These are phyloP conservation scores for Thereva nobilitata DNA, from an alignment of 2,888 invertebrate species.

Conservation along the genomic window DNA sequence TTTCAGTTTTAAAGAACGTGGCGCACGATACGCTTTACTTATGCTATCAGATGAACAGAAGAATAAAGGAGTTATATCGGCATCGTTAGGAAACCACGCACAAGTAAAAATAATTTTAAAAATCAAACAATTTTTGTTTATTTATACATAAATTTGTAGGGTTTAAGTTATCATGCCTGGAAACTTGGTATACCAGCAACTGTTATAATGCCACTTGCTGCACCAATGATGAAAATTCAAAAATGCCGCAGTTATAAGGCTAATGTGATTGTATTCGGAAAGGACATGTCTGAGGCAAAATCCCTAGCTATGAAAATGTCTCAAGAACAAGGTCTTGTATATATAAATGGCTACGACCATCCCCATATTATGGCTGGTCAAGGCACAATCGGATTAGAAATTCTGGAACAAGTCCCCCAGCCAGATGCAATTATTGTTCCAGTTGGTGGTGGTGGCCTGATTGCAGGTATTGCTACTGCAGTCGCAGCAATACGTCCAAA, in stretches of 20 bases:
- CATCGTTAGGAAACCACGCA: slow-evolving; percentile 94
- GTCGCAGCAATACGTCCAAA: slow-evolving; percentile 83
- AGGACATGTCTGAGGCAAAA: slow-evolving; percentile 85
- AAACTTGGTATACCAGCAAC: slow-evolving; percentile 72
- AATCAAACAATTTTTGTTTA: not conserved
- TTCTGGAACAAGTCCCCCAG: slow-evolving; percentile 84
- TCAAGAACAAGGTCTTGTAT: slow-evolving; percentile 71
- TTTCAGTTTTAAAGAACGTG: slow-evolving; percentile 88
- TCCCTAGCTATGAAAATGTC: slow-evolving; percentile 75
- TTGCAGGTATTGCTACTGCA: slow-evolving; percentile 89
- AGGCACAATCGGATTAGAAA: slow-evolving; percentile 92
- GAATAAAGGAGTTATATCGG: slow-evolving; percentile 82
- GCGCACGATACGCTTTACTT: slow-evolving; percentile 83
- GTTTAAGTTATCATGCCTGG: slow-evolving; percentile 76
- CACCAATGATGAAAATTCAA: slow-evolving; percentile 95
- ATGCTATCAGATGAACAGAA: slow-evolving; percentile 75
- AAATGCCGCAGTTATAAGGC: slow-evolving; percentile 85
- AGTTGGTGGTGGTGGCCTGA: slow-evolving; percentile 86
- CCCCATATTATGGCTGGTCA: slow-evolving; percentile 95
- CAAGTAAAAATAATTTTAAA: slow-evolving; percentile 55
- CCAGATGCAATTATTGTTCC: slow-evolving; percentile 91
- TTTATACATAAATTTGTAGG: slow-evolving; percentile 46
- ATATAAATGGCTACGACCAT: slow-evolving; percentile 95
- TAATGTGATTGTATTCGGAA: slow-evolving; percentile 73
- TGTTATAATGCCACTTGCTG: slow-evolving; percentile 94